These are phyloP conservation scores for Montipora efflorescens DNA, from an alignment of 64 coral and sea anemone genomes.

Conservation along the genomic window DNA sequence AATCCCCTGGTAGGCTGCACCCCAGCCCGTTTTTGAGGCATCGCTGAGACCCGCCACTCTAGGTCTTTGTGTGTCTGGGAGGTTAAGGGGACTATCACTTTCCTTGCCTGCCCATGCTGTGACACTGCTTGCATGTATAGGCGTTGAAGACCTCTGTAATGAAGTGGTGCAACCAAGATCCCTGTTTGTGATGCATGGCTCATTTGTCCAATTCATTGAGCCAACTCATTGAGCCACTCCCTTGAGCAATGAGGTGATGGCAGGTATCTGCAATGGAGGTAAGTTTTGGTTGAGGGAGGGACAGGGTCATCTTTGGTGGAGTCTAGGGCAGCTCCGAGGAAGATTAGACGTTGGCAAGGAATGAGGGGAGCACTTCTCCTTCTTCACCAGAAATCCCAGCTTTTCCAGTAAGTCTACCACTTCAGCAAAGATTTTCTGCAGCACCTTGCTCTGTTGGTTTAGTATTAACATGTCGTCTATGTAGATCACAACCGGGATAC, in stretches of 20 bases:
- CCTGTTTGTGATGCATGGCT: constrained; percentile 35
- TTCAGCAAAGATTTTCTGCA: background rate
- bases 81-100: constrained; percentile 14
- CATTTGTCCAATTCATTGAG: constrained; percentile 29
- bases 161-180: constrained; percentile 36
- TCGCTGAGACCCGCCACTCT: constrained; percentile 38
- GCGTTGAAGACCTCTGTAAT: constrained; percentile 39
- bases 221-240: background rate
- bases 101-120: background rate
- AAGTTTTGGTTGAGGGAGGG: constrained; percentile 6
- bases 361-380: constrained; percentile 16
- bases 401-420: constrained; percentile 4
- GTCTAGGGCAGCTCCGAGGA: constrained; percentile 22
- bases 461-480: background rate
- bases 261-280: background rate
- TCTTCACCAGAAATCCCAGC: constrained; percentile 38
- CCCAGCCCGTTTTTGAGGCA: no score
- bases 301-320: constrained; percentile 25
- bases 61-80: constrained; percentile 23
- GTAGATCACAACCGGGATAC: background rate
- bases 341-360: constrained; percentile 9
- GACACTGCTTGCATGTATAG: background rate
- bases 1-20: no score
- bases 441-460: constrained; percentile 18
- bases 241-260: constrained; percentile 1